These are phyloP conservation scores for Synergus japonicus DNA, from an alignment of 2,888 invertebrate genomes.

Conservation along the genomic window DNA sequence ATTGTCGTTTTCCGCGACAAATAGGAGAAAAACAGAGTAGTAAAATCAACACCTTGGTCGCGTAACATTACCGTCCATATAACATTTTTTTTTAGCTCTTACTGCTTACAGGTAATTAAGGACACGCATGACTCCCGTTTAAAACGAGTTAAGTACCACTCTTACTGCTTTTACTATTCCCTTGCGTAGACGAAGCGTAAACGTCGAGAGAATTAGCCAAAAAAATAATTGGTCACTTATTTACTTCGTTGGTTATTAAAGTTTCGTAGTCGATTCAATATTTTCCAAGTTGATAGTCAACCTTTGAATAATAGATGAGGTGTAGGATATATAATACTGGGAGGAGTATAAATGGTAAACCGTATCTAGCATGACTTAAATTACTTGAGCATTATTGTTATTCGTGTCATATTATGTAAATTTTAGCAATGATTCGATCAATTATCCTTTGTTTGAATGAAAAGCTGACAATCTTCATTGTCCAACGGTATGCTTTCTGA, in stretches of 20 bases:
- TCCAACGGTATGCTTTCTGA: neutral
- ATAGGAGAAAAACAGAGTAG: constrained; percentile 7
- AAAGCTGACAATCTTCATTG: constrained; percentile 29
- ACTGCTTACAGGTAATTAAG: constrained; percentile 20
- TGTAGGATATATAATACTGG: neutral
- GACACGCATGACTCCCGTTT: constrained; percentile 36
- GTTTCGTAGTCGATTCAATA: too few species aligned
- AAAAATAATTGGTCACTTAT: neutral
- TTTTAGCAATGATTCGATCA: constrained; percentile 28
- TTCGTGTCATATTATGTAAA: constrained; percentile 37
- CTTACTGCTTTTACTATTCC: constrained; percentile 25
- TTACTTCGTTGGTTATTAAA: too few species aligned
- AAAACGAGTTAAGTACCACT: constrained; percentile 35
- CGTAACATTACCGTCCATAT: constrained; percentile 32
- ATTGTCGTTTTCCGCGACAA: neutral
- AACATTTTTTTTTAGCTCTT: neutral
- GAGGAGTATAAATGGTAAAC: neutral
- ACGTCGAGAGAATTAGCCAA: neutral
- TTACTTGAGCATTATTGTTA: constrained; percentile 20
- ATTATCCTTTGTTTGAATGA: constrained; percentile 21
- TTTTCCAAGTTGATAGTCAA: too few species aligned
- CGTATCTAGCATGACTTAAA: neutral
- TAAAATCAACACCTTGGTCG: constrained; percentile 39
- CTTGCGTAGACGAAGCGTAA: constrained; percentile 6
- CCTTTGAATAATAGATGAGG: neutral